These are phyloP conservation scores for Elgaria multicarinata DNA, from an alignment of 2,113 vertebrate species.

Conservation along the genomic window DNA sequence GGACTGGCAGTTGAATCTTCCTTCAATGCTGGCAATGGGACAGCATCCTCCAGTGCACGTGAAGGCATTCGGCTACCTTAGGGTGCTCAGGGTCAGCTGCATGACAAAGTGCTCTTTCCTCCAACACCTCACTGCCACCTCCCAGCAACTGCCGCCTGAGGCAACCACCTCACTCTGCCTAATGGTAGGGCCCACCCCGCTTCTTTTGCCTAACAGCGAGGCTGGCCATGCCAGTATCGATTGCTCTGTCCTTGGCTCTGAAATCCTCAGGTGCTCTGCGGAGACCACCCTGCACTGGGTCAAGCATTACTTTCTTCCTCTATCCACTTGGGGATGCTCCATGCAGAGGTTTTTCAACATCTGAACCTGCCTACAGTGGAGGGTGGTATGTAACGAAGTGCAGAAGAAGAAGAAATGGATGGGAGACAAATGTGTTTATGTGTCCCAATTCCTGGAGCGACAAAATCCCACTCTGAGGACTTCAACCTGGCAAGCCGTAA, in stretches of 20 bases:
- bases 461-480: slow-evolving; percentile 6
- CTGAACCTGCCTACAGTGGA: background rate
- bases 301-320: background rate
- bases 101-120: no score
- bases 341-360: background rate
- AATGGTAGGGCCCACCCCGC: background rate
- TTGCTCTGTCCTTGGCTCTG: background rate
- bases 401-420: background rate
- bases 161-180: no score
- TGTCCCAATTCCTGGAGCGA: background rate
- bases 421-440: slow-evolving; percentile 12
- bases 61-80: no score
- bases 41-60: no score
- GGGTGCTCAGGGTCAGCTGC: no score
- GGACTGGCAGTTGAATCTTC: no score
- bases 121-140: no score
- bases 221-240: background rate
- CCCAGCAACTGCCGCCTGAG: no score
- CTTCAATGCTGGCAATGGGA: no score
- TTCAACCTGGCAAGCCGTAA: slow-evolving; percentile 18
- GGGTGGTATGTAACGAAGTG: background rate
- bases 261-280: background rate
- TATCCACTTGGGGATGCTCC: background rate
- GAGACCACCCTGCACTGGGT: background rate
- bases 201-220: no score